Evolutionary conservation across 2,888 invertebrate genomes (phyloP), one percentile per base, ranked within the genome.

Genomic region (Glyphotaelius pellucidus): DNA sequence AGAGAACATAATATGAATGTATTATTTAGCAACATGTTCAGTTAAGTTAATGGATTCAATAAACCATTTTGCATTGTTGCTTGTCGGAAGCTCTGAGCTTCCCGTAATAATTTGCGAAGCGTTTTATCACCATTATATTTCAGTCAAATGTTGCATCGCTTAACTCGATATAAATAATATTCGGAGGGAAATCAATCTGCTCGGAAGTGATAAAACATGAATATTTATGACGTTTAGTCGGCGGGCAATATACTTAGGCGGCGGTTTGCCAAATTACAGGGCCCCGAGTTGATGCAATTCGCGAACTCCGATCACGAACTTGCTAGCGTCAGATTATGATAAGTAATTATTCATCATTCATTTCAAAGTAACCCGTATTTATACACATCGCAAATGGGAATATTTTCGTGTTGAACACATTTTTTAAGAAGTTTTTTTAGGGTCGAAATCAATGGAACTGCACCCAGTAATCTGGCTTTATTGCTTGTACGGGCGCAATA

Each of bases 141-240:
- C 67, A 67, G 67, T 67, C n/a, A 67, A 67, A 67, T 67, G 67
- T 67, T 67, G 67, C 67, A 67, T 67, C 67, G 67, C 67, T 67
- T 67, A 67, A 67, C 67, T 67, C 11, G 67, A 67, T 67, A 67
- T 67, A 67, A 67, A 67, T 67, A 25, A 67, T 5, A 25, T 67
- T 25, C n/a, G 31, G 87, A 30, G 42, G 87, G 87, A 87, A 87
- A 87, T 87, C 87, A 87, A 87, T 87, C 87, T 87, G 67, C 87
- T 67, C 67, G 7, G 30, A 15, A 87, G 87, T 52, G 52, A 87
- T 47, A 47, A 31, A 52, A 30, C 31, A 52, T 87, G 31, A 87
- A 87, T 87, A 87, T 87, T 87, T 87, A 87, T 87, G 15, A 67
- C 83, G 35, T 83, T 83, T 32, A 11, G 25, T 32, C 19, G 87